Percentiles rank a stretch among this genome's conserved stretches.
Evolutionary conservation across 2,113 vertebrate species (phyloP).

Genomic region (Tympanuchus pallidicinctus): DNA sequence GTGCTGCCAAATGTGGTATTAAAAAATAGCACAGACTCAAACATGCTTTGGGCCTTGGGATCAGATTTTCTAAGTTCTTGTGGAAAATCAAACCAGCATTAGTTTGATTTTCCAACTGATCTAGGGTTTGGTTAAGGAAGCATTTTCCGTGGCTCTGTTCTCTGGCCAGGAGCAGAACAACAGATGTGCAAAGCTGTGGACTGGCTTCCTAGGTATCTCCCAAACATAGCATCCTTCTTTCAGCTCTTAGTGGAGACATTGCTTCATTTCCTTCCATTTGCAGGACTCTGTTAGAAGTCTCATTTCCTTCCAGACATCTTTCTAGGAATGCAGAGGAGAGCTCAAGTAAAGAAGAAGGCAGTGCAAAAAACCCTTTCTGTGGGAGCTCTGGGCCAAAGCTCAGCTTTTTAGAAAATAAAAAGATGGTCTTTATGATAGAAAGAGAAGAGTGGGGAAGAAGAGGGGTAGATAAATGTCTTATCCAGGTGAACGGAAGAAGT

Average conservation of each 20-base stretch:
- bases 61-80: constrained; percentile 45
- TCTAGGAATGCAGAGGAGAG: neutral
- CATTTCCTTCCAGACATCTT: neutral
- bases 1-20: constrained; percentile 21
- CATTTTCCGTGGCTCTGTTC: constrained; percentile 38
- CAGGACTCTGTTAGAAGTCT: neutral
- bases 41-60: constrained; percentile 23
- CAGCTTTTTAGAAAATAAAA: neutral
- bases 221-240: neutral
- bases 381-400: neutral
- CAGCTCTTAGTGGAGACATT: neutral
- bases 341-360: neutral
- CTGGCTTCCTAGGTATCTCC: neutral
- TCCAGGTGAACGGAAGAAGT: neutral
- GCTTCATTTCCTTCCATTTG: neutral
- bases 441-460: neutral
- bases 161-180: constrained; percentile 9
- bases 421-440: neutral
- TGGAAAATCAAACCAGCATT: constrained; percentile 56
- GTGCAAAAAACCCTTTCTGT: neutral
- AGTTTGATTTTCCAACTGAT: constrained; percentile 55
- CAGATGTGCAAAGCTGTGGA: constrained; percentile 38
- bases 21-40: neutral
- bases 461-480: neutral
- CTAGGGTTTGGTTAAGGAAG: constrained; percentile 37